Evolutionary conservation across 2,888 invertebrate species (phyloP).

Genomic region (Cremastinae sp.): DNA sequence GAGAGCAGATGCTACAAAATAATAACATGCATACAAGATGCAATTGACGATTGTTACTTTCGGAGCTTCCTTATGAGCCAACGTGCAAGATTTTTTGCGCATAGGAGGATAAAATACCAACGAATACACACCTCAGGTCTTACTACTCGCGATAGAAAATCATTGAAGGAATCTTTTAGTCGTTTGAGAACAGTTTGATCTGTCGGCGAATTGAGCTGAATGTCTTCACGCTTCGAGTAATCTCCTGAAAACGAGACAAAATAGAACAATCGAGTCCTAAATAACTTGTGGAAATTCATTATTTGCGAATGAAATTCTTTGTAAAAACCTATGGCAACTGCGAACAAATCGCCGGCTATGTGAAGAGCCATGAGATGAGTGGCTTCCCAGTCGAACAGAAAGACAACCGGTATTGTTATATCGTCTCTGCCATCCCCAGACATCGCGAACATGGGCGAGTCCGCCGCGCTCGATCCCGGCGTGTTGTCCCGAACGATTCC

Average conservation of each 20-base stretch:
- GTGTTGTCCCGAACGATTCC: conserved; percentile 94
- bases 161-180: conserved; percentile 75
- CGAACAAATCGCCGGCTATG: conserved; percentile 67
- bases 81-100: conserved; percentile 62
- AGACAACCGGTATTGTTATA: conserved; percentile 94
- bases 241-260: conserved; percentile 65
- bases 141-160: conserved; percentile 74
- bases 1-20: background rate
- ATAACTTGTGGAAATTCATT: no score
- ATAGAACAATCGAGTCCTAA: no score
- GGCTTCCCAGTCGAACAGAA: conserved; percentile 91
- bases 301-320: conserved; percentile 44
- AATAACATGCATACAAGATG: conserved; percentile 31
- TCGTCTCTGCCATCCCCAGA: conserved; percentile 93
- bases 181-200: conserved; percentile 77
- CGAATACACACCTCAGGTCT: conserved; percentile 75
- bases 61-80: conserved; percentile 44
- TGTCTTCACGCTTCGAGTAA: conserved; percentile 71
- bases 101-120: conserved; percentile 70
- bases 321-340: conserved; percentile 73
- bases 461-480: conserved; percentile 87
- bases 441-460: conserved; percentile 96
- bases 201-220: conserved; percentile 75
- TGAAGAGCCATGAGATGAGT: conserved; percentile 85
- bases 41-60: conserved; percentile 40